Percentiles rank a stretch among this genome's conserved stretches.
Conservation (phyloP, 2,113 vertebrate species). For the Henicopernis longicauda region DNA sequence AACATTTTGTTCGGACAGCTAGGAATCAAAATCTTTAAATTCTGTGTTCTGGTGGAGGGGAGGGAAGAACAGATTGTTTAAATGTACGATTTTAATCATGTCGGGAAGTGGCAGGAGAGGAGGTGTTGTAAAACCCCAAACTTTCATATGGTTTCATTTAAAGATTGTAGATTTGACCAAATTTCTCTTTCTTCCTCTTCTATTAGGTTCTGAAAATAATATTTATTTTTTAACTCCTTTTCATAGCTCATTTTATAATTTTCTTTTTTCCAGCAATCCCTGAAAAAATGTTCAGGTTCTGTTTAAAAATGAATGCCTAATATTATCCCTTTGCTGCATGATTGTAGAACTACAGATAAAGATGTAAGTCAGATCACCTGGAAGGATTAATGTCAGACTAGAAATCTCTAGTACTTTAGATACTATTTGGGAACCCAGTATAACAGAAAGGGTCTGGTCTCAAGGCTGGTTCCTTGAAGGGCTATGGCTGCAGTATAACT, state of each 20-base stretch:
- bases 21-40: constrained; percentile 8
- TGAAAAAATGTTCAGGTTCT: background rate
- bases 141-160: background rate
- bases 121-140: background rate
- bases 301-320: background rate
- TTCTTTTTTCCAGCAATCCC: background rate
- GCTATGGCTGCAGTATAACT: background rate
- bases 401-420: background rate
- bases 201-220: background rate
- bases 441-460: background rate
- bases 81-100: background rate
- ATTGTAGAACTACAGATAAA: background rate
- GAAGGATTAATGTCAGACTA: background rate
- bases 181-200: background rate
- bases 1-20: constrained; percentile 31
- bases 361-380: background rate
- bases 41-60: background rate
- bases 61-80: constrained; percentile 21
- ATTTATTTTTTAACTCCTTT: background rate
- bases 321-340: background rate
- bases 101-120: background rate
- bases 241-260: background rate
- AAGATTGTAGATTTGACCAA: background rate
- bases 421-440: background rate
- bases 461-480: background rate